phyloP scores from a whole-genome alignment of 2,113 vertebrate genomes.

The Amphiprion percula region DNA sequence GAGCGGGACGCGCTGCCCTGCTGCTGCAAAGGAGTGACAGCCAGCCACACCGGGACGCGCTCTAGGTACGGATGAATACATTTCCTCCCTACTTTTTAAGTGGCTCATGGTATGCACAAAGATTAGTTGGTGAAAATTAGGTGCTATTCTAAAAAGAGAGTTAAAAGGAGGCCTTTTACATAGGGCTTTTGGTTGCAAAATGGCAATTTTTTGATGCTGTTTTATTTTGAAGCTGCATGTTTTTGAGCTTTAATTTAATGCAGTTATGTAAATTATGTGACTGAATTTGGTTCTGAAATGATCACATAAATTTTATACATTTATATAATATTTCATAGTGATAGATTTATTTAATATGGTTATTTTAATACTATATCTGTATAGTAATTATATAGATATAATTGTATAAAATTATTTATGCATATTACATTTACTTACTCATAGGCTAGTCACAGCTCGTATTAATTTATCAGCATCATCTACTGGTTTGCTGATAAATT shows the following conservation, averaged over 20 bases:
- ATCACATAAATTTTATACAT: background rate
- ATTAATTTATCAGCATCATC: background rate
- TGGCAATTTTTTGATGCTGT: background rate
- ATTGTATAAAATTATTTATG: background rate
- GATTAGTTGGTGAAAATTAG: slow-evolving; percentile 4
- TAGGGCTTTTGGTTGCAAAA: background rate
- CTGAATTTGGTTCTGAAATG: background rate
- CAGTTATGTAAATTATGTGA: background rate
- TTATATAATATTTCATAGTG: background rate
- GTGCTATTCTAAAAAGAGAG: background rate
- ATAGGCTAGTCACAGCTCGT: no score
- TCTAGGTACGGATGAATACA: slow-evolving; percentile 44
- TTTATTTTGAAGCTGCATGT: background rate
- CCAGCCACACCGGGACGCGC: slow-evolving; percentile 62
- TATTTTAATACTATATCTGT: no score
- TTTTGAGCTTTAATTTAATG: background rate
- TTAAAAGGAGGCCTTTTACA: slow-evolving; percentile 21
- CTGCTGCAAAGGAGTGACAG: slow-evolving; percentile 70
- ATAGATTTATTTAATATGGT: no score
- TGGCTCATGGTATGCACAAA: background rate
- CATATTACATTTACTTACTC: background rate
- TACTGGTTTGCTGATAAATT: background rate
- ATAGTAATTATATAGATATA: no score
- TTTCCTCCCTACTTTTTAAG: slow-evolving; percentile 4
- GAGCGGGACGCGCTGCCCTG: slow-evolving; percentile 72